Conservation (phyloP, 2,113 vertebrate species). For the Euleptes europaea region DNA sequence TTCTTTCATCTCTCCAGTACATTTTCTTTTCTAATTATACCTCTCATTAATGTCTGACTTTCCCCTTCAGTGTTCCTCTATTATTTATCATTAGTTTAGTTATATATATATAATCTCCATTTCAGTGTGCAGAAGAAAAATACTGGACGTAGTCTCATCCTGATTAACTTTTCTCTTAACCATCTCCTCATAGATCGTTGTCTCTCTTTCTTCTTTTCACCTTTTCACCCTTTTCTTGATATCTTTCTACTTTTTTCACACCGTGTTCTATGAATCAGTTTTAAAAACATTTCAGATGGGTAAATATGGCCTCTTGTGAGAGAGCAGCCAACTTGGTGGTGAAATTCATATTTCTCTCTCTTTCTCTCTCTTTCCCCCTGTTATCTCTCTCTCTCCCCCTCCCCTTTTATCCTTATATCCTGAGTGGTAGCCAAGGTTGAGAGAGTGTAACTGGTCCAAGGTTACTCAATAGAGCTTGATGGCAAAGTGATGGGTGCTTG, state of each 20-base stretch:
- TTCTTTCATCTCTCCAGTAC: not conserved
- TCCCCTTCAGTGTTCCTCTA: not conserved
- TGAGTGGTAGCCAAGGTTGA: no score
- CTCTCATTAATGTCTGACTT: slow-evolving; percentile 22
- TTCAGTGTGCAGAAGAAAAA: not conserved
- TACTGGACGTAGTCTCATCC: not conserved
- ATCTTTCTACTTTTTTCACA: slow-evolving; percentile 3
- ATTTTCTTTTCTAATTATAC: slow-evolving; percentile 21
- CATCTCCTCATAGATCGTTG: not conserved
- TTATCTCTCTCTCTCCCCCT: no score
- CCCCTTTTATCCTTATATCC: no score
- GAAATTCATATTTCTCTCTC: no score
- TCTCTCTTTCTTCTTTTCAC: not conserved
- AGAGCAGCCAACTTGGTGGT: no score
- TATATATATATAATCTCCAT: not conserved
- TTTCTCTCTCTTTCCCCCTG: no score
- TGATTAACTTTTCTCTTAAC: not conserved
- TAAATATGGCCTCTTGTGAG: not conserved
- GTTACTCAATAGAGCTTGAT: no score
- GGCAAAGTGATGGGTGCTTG: no score
- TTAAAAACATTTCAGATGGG: slow-evolving; percentile 3
- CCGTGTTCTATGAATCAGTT: not conserved
- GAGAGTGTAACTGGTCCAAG: no score
- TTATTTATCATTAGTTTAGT: not conserved
- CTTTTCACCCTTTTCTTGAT: not conserved